Evolutionary conservation across 2,797 vertebrate genomes (phyloP), one percentile per base, ranked within the genome.

Genomic region (Gadopsis bispinosus): DNA sequence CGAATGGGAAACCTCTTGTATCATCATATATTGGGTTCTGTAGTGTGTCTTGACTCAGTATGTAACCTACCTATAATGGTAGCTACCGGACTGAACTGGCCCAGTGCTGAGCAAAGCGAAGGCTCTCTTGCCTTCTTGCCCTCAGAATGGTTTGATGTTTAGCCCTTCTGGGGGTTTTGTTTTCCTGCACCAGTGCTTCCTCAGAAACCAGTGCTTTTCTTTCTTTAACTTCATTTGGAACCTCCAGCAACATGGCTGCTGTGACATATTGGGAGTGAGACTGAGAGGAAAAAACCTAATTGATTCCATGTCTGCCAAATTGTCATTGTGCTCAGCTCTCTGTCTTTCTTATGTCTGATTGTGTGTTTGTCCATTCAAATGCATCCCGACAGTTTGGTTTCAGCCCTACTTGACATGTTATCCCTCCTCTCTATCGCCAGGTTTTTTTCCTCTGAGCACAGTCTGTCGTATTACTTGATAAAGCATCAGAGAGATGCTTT

Each of bases 401-500:
- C 53, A 79, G 75, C 47, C 55, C 54, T 69, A 1, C 45, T 79
- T 77, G 75, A 86, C 80, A 56, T 60, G 64, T 70, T 73, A 61
- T 79, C 67, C 69, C 56, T 59, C 59, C 16, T 79, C 69, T 66
- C 55, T 62, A 81, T 89, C 78, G 70, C 37, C 0, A 12, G 31
- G 20, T 78, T 87, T 78, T 88, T 55, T 10, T 72, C 69, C 83
- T 80, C 67, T 4, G 47, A 89, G 83, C 88, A 65, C 53, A 26
- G 69, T 82, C 78, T 86, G 84, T 91, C 69, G 81, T 91, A 64
- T 91, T 85, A 87, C 87, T 93, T 90, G 85, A 91, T 87, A 86
- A 89, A 91, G 81, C 91, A 87, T 87, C 79, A 22, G 20, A 86
- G 90, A 90, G 90, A 89, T 89, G 90, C 86, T 91, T 88, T 78